A percentile compares a stretch with the other conserved stretches of the same genome.
Evolutionary conservation across 2,888 invertebrate genomes (phyloP).

Genomic region (Cerceris ruficornis): DNA sequence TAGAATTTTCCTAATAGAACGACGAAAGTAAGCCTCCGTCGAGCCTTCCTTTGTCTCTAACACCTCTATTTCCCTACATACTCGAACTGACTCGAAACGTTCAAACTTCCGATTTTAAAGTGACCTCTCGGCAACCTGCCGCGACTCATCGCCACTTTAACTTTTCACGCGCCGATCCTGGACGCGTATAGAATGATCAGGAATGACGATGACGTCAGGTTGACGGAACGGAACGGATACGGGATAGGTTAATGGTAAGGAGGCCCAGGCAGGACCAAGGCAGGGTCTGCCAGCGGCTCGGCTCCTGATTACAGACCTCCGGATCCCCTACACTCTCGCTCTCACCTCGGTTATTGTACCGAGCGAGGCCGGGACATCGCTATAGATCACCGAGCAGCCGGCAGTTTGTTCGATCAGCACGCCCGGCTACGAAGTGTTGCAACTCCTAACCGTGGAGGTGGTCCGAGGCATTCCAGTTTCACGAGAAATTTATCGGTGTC

Average conservation of each 20-base stretch:
- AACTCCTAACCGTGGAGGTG: slow-evolving; percentile 74
- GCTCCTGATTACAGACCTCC: slow-evolving; percentile 81
- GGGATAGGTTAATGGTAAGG: slow-evolving; percentile 79
- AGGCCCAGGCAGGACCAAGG: slow-evolving; percentile 72
- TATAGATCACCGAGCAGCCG: slow-evolving; percentile 75
- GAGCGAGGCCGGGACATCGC: slow-evolving; percentile 68
- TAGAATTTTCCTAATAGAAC: no score
- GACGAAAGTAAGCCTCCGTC: no score
- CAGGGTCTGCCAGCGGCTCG: slow-evolving; percentile 73
- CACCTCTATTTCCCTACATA: no score
- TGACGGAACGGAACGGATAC: slow-evolving; percentile 68
- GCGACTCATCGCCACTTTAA: slow-evolving; percentile 20
- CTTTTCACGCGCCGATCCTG: slow-evolving; percentile 36
- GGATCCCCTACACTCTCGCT: slow-evolving; percentile 80
- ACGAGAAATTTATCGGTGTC: slow-evolving; percentile 77
- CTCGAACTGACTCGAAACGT: no score
- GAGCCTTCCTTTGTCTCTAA: no score
- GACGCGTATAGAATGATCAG: slow-evolving; percentile 59
- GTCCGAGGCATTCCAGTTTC: slow-evolving; percentile 76
- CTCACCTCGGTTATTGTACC: slow-evolving; percentile 77
- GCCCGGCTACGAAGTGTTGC: slow-evolving; percentile 69
- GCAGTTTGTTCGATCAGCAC: slow-evolving; percentile 74
- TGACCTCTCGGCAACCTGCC: neutral
- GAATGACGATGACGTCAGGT: slow-evolving; percentile 69
- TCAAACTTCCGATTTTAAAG: no score